phyloP scores from a whole-genome alignment of 2,113 vertebrate species.

The Coregonus clupeaformis region DNA sequence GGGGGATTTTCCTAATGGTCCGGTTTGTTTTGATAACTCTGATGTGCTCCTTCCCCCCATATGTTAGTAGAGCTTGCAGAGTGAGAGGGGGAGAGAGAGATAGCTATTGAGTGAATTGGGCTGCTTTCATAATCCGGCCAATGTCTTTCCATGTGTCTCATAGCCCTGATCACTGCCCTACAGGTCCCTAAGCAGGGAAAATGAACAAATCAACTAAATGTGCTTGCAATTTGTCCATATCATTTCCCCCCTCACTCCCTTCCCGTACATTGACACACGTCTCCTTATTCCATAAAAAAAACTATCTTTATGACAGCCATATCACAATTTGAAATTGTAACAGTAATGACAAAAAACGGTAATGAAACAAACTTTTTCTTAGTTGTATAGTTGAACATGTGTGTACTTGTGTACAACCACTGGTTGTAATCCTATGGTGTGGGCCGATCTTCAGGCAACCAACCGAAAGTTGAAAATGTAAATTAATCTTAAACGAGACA shows the following conservation, averaged over 20 bases:
- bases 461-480: background rate
- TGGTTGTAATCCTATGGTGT: too few species aligned
- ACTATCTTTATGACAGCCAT: background rate
- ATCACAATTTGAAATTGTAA: background rate
- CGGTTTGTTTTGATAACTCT: conserved; percentile 6
- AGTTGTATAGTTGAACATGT: too few species aligned
- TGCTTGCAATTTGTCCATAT: background rate
- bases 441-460: background rate
- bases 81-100: conserved; percentile 4
- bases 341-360: background rate
- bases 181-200: background rate
- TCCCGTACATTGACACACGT: background rate
- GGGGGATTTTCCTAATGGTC: background rate
- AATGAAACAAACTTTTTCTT: too few species aligned
- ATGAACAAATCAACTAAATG: background rate
- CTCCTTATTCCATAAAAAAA: background rate
- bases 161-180: background rate
- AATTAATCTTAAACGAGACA: background rate
- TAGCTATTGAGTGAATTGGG: conserved; percentile 9
- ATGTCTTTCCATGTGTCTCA: conserved; percentile 2
- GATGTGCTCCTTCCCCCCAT: background rate
- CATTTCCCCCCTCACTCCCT: background rate
- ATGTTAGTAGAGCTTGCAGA: background rate
- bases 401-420: too few species aligned
- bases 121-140: conserved; percentile 24